A percentile compares a stretch with the other conserved stretches of the same genome.
Conservation (phyloP, 1,140 invertebrate species). For the Eubasilissa regina region DNA sequence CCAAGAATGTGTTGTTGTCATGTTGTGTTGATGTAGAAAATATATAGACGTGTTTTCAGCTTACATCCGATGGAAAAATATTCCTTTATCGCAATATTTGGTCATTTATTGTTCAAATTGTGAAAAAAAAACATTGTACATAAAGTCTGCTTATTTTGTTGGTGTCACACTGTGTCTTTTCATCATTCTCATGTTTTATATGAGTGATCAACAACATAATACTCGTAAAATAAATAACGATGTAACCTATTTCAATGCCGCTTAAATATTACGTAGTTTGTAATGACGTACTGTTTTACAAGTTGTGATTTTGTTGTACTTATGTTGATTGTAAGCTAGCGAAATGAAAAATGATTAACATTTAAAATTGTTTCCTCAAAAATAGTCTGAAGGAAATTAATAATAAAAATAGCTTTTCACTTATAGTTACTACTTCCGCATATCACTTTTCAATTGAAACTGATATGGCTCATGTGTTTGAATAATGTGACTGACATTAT, state of each 20-base stretch:
- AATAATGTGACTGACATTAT: too few species aligned
- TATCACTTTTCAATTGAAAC: too few species aligned
- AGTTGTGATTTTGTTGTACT: slow-evolving; percentile 36
- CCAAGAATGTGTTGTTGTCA: slow-evolving; percentile 30
- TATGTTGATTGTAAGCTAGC: too few species aligned
- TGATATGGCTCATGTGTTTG: too few species aligned
- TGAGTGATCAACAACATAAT: neutral
- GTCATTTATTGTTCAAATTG: slow-evolving; percentile 14
- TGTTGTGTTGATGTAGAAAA: slow-evolving; percentile 30
- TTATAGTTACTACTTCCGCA: too few species aligned
- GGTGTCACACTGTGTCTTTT: slow-evolving; percentile 32
- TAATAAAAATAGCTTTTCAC: too few species aligned
- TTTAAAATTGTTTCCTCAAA: too few species aligned
- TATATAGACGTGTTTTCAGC: slow-evolving; percentile 26
- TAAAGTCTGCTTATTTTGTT: slow-evolving; percentile 30
- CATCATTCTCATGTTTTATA: slow-evolving; percentile 26
- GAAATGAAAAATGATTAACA: slow-evolving; percentile 25
- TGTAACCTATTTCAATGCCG: neutral
- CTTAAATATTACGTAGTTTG: slow-evolving; percentile 17
- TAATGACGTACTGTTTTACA: slow-evolving; percentile 24
- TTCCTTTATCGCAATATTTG: neutral
- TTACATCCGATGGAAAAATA: slow-evolving; percentile 1
- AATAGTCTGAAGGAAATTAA: too few species aligned
- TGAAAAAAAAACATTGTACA: slow-evolving; percentile 2
- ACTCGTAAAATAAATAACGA: neutral